Percentiles rank a stretch among this genome's conserved stretches.
Conservation (phyloP, 2,113 vertebrate species). For the Siniperca knerii region DNA sequence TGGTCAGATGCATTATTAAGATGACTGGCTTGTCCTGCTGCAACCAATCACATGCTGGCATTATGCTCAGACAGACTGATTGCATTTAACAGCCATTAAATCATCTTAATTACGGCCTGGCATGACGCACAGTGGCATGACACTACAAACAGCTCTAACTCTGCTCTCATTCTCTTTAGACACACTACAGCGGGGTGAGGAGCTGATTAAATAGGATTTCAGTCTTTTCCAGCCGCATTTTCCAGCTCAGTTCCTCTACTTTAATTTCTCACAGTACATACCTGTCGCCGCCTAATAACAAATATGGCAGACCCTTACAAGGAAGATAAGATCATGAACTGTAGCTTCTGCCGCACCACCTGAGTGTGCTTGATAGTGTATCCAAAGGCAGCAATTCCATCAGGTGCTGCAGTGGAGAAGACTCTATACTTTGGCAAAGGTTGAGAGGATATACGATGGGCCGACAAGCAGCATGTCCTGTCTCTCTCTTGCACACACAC, state of each 20-base stretch:
- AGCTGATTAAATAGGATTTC: slow-evolving; percentile 38
- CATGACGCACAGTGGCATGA: slow-evolving; percentile 41
- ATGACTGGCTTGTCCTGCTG: slow-evolving; percentile 38
- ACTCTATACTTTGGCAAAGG: slow-evolving; percentile 57
- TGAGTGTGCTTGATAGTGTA: slow-evolving; percentile 31
- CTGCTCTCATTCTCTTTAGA: slow-evolving; percentile 29
- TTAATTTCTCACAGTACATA: slow-evolving; percentile 4
- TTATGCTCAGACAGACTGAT: slow-evolving; percentile 51
- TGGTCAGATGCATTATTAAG: slow-evolving; percentile 12
- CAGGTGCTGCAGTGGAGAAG: slow-evolving; percentile 29
- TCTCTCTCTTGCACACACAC: slow-evolving; percentile 50
- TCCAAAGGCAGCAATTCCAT: slow-evolving; percentile 68
- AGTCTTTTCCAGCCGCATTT: slow-evolving; percentile 24
- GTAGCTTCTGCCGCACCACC: slow-evolving; percentile 22
- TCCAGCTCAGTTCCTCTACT: slow-evolving; percentile 36
- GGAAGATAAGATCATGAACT: slow-evolving; percentile 47
- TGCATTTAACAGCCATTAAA: slow-evolving; percentile 66
- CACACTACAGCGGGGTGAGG: slow-evolving; percentile 10
- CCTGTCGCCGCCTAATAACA: slow-evolving; percentile 36
- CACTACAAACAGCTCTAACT: slow-evolving; percentile 32
- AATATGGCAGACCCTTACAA: slow-evolving; percentile 23
- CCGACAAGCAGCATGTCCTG: slow-evolving; percentile 30
- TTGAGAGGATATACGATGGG: slow-evolving; percentile 29
- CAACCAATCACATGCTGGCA: slow-evolving; percentile 37
- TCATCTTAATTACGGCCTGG: slow-evolving; percentile 67